Evolutionary conservation across 2,113 vertebrate genomes (phyloP).

Genomic region (Channa argus): DNA sequence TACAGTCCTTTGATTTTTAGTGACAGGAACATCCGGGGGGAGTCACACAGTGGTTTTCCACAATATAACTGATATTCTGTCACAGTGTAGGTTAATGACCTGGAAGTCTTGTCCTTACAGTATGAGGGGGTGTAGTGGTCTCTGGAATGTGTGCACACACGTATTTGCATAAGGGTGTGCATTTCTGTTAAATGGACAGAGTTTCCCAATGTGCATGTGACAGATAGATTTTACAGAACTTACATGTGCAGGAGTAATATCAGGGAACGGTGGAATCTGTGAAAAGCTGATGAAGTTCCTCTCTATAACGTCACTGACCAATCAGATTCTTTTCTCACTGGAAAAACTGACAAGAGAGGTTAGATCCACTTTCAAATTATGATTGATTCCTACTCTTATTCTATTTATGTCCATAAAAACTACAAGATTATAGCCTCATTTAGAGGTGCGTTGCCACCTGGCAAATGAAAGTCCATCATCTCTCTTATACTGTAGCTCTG

Average conservation of each 20-base stretch:
- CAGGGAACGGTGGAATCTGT: background rate
- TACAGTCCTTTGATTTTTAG: constrained; percentile 70
- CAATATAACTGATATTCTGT: constrained; percentile 64
- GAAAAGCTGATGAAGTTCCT: background rate
- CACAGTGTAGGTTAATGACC: constrained; percentile 68
- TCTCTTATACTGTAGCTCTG: too few species aligned
- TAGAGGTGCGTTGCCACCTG: too few species aligned
- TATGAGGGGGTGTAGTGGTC: constrained; percentile 85
- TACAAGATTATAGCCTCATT: too few species aligned
- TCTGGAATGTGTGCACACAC: constrained; percentile 84
- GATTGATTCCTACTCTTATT: too few species aligned
- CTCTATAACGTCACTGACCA: background rate
- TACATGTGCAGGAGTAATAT: background rate
- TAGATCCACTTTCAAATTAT: too few species aligned
- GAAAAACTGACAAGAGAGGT: too few species aligned
- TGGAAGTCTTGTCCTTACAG: constrained; percentile 71
- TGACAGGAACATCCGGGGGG: constrained; percentile 77
- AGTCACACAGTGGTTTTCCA: constrained; percentile 42
- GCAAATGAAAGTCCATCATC: too few species aligned
- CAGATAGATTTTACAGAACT: constrained; percentile 6
- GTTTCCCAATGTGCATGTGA: constrained; percentile 27
- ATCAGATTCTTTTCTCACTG: background rate
- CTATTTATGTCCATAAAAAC: too few species aligned
- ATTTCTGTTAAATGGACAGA: constrained; percentile 25
- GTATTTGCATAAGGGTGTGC: constrained; percentile 29